Conservation (phyloP, 1,140 invertebrate genomes). For the Brachionus manjavacas region DNA sequence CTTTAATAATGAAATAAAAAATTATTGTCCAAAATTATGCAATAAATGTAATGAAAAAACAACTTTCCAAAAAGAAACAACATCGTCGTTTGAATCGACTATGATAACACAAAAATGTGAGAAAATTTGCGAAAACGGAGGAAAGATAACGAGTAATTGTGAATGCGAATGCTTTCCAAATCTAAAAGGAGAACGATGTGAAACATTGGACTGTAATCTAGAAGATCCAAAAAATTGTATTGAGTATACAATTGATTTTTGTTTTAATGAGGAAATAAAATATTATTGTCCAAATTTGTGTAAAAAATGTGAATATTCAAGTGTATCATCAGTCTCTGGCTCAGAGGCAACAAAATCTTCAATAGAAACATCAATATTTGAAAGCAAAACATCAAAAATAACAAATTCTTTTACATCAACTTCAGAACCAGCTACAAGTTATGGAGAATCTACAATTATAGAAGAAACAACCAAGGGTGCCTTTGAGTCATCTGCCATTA, state of each 20-base stretch:
- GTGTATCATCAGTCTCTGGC: background rate
- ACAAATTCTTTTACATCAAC: no score
- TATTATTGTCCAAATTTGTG: slow-evolving; percentile 1
- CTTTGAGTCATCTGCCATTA: no score
- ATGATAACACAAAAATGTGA: background rate
- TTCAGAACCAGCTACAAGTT: no score
- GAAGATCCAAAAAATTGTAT: background rate
- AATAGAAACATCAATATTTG: no score
- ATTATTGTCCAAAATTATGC: slow-evolving; percentile 9
- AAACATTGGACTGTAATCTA: background rate
- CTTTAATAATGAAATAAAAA: background rate
- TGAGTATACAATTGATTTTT: background rate
- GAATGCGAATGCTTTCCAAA: background rate
- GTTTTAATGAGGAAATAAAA: background rate
- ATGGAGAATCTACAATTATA: no score
- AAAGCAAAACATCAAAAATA: no score
- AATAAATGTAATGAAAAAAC: background rate
- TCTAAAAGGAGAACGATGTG: background rate
- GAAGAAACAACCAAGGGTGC: no score
- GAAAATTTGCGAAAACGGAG: background rate
- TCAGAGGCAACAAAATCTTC: background rate
- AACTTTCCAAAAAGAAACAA: background rate
- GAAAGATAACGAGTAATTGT: background rate
- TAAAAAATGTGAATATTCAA: background rate
- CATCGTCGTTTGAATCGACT: background rate